Base-by-base conservation (phyloP, 2,888 invertebrate genomes). In the Hololepta plana region DNA sequence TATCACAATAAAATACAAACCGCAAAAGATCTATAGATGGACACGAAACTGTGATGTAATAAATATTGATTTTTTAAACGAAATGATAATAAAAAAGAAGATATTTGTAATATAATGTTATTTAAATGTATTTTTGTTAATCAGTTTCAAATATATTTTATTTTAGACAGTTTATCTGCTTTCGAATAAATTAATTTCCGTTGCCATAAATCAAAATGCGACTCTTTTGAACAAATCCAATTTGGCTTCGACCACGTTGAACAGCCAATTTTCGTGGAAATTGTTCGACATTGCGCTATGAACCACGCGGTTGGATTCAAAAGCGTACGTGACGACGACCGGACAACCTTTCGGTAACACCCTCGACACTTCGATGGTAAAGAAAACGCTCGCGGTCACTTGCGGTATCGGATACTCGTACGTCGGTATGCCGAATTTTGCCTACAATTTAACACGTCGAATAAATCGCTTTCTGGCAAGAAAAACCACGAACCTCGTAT, bases 311-410 rank as follows among this genome's bases (percentile, higher is more conserved):
- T 41, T 40, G 20, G 52, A 51, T 38, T 58, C 58, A 29, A 54
- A 51, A 12, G 42, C 33, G 25, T 52, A 56, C 2, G 43, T 45
- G 4, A 34, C 34, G 12, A 32, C 25, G 3, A 49, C 43, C 14
- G 34, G 27, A 28, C 47, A 51, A 20, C 27, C 17, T 3, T 15
- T 10, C 3, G 47, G 48, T 32, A 43, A 42, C 2, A 43, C 36
- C 33, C 44, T 37, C 3, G 45, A 47, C 4, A 53, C 46, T 34
- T 48, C 50, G 3, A 59, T 38, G 2, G 42, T 49, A 32, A 60
- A 56, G 31, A 44, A 54, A 20, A 60, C 46, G 28, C 49, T 53
- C n/a, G 54, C 58, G 9, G 53, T 56, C 1, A 53, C 55, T 38
- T 54, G 53, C 4, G 60, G 51, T 29, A 56, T 50, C 2, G 60